Evolutionary conservation across 2,888 invertebrate genomes (phyloP).

Genomic region (Noctua fimbriata): DNA sequence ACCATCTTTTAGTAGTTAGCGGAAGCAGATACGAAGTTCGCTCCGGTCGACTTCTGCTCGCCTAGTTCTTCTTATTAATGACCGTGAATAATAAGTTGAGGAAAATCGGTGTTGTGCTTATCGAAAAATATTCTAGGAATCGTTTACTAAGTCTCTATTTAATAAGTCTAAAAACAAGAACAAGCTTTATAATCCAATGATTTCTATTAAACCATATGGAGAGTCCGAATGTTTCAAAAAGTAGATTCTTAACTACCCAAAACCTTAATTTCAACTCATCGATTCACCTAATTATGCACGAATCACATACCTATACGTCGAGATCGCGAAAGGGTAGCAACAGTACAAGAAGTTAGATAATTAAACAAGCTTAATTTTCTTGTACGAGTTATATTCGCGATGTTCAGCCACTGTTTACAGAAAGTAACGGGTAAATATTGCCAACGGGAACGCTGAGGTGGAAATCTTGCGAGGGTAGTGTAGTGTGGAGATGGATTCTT

Average conservation of each 20-base stretch:
- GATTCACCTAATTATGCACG: constrained; percentile 57
- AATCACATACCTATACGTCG: constrained; percentile 54
- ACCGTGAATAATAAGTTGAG: constrained; percentile 77
- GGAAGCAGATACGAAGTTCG: constrained; percentile 86
- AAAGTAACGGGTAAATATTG: constrained; percentile 90
- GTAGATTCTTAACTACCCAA: neutral
- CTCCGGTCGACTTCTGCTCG: constrained; percentile 82
- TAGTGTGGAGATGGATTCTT: constrained; percentile 67
- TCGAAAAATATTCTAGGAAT: constrained; percentile 48
- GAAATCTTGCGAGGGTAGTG: constrained; percentile 75
- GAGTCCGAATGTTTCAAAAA: neutral
- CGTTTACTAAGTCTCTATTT: neutral
- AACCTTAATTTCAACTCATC: constrained; percentile 13
- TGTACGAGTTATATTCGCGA: constrained; percentile 86
- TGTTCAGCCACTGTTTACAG: constrained; percentile 85
- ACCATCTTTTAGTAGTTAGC: constrained; percentile 88
- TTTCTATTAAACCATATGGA: neutral
- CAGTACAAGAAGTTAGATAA: constrained; percentile 82
- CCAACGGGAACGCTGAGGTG: constrained; percentile 83
- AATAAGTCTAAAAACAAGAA: neutral
- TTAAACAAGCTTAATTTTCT: constrained; percentile 89
- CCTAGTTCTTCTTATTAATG: constrained; percentile 86
- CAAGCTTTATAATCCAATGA: neutral
- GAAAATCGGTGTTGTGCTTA: constrained; percentile 68
- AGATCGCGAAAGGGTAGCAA: constrained; percentile 60